Percentiles rank a stretch among this genome's conserved stretches.
These are phyloP conservation scores for Malurus splendens DNA, from an alignment of 2,797 vertebrate genomes.

Conservation along the genomic window DNA sequence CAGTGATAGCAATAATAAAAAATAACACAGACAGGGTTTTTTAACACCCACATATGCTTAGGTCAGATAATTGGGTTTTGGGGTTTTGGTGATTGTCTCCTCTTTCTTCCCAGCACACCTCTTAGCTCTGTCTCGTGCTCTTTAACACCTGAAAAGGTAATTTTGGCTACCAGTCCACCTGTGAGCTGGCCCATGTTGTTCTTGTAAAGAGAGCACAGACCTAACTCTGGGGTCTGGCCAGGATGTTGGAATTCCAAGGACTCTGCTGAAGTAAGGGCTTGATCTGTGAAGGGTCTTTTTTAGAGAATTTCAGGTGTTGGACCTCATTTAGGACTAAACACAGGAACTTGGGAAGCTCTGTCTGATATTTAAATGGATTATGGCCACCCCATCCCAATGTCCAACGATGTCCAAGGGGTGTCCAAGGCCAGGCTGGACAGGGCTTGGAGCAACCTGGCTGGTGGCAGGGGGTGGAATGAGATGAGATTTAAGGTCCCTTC, in stretches of 20 bases:
- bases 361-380: background rate
- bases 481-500: background rate
- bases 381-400: background rate
- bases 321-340: background rate
- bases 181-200: background rate
- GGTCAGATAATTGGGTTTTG: background rate
- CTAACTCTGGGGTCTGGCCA: rapidly evolving
- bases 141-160: background rate
- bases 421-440: background rate
- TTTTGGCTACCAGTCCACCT: background rate
- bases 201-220: background rate
- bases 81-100: background rate
- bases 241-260: rapidly evolving
- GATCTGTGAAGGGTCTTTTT: background rate
- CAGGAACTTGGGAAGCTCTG: background rate
- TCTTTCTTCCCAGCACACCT: background rate
- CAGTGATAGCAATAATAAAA: background rate
- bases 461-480: rapidly evolving
- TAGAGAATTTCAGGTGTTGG: background rate
- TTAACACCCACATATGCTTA: rapidly evolving
- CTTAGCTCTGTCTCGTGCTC: background rate
- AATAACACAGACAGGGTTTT: rapidly evolving
- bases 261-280: background rate
- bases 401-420: background rate
- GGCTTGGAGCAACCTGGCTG: background rate